Evolutionary conservation across 2,113 vertebrate genomes (phyloP), one percentile per base, ranked within the genome.

Genomic region (Rhinolophus sinicus): DNA sequence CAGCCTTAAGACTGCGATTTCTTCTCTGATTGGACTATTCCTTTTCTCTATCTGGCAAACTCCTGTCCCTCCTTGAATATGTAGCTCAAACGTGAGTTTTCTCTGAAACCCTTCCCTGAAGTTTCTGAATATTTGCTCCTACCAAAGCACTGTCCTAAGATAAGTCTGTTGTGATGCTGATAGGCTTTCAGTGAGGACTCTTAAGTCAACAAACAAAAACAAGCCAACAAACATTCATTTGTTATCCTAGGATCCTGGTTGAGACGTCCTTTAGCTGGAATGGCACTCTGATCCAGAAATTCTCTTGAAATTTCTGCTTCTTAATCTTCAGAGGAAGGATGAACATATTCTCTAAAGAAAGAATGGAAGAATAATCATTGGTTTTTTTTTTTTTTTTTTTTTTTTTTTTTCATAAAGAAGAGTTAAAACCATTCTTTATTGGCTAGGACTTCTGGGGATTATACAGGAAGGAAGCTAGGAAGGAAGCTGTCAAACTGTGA

Each of bases 361-460:
- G 86, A 97, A 96, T 84, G 83, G 95, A 82, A 84, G 97, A 96
- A 92, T 96, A 88, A 98, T 97, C 56, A 7, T 2, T 88, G 97
- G 82, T 97, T 33, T 90, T 93, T 92, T 90, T 95, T 90, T 92
- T 90, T 95, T 62, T 90, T n/a, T n/a, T n/a, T 97, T 33, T 90
- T 93, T 92, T 90, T 95, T 90, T 92, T 90, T 95, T 62, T 90
- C 80, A 93, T 95, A 52, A 96, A 90, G 85, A 73, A 73, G 75
- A 92, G 93, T 87, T 4, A 67, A 90, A 90, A 90, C 30, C 38
- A 50, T 70, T 87, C 58, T 93, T 93, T 73, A n/a, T 96, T 90
- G 78, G 76, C 28, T 93, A 64, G 82, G 60, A 96, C 35, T 97
- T 7, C 40, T 47, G 38, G 78, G 30, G 80, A 87, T 90, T 95